Evolutionary conservation across 2,113 vertebrate species (phyloP), one percentile per base, ranked within the genome.

Genomic region (Blennius ocellaris): DNA sequence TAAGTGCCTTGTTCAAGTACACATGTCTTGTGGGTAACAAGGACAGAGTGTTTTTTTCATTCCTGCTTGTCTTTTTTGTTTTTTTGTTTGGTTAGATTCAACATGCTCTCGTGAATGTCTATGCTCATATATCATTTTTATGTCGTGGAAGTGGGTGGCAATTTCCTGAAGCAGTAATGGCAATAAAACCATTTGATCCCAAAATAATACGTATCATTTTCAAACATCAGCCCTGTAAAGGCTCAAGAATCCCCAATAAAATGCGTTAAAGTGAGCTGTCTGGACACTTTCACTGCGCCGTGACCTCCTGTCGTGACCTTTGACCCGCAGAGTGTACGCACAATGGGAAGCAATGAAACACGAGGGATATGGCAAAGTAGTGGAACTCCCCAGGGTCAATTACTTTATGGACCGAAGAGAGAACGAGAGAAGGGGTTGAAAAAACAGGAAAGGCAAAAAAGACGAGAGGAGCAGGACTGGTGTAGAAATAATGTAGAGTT

Each of bases 301-400:
- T 83, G 85, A 90, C 91, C 87, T 51, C 75, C 50, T 8, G 52
- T 30, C 10, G 21, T 70, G 78, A 90, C 78, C 87, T 83, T 54
- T 85, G 88, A 86, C 86, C 87, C 17, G 60, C 76, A 73, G 61
- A 86, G 79, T 82, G 82, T 83, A 84, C 11, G 17, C 84, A 85
- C 88, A 88, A 89, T 86, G 83, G 83, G 68, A 81, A 48, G 83
- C 84, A 80, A 83, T 87, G 87, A 89, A 91, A 91, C 76, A 85
- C 82, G 81, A 64, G 84, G 77, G 74, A 87, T 69, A 81, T 45
- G 61, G 76, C 81, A 82, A 89, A 84, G 76, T 51, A 69, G 75
- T 67, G 75, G 64, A 87, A 80, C 66, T 83, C 72, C 83, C 82
- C 60, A 80, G 83, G 83, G 89, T 88, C 85, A 76, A 67, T 68